Evolutionary conservation across 2,888 invertebrate species (phyloP).

Genomic region (Xanthia icteritia): DNA sequence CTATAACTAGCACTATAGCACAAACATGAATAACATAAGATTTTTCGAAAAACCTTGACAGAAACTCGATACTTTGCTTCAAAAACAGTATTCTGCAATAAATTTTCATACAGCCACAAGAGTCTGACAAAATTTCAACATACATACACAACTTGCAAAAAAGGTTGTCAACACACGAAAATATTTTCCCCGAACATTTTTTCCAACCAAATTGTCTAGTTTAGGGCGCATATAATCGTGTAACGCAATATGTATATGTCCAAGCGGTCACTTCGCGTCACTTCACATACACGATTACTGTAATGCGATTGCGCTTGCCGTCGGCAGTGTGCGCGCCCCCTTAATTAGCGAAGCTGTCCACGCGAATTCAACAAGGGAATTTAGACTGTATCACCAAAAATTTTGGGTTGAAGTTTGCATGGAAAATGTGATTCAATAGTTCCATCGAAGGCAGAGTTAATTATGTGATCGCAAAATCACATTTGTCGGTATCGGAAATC

Average conservation of each 20-base stretch:
- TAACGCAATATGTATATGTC: conserved; percentile 50
- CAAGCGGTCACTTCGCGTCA: conserved; percentile 71
- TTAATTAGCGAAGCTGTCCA: conserved; percentile 70
- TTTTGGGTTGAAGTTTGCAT: conserved; percentile 27
- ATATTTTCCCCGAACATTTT: conserved; percentile 13
- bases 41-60: neutral
- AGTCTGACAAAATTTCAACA: neutral
- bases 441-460: conserved; percentile 42
- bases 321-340: conserved; percentile 70
- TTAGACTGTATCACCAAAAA: conserved; percentile 3
- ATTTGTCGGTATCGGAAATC: conserved; percentile 55
- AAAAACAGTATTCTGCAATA: neutral
- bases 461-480: conserved; percentile 61
- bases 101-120: neutral
- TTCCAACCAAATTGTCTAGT: conserved; percentile 37
- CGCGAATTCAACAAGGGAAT: neutral
- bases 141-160: neutral
- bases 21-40: too few relatives aligned
- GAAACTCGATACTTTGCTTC: neutral
- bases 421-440: conserved; percentile 6
- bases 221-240: conserved; percentile 34
- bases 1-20: too few relatives aligned
- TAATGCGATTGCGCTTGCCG: conserved; percentile 74
- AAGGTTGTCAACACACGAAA: neutral
- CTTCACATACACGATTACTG: conserved; percentile 79